phyloP scores from a whole-genome alignment of 2,888 invertebrate species.

The Dermolepida albohirtum region DNA sequence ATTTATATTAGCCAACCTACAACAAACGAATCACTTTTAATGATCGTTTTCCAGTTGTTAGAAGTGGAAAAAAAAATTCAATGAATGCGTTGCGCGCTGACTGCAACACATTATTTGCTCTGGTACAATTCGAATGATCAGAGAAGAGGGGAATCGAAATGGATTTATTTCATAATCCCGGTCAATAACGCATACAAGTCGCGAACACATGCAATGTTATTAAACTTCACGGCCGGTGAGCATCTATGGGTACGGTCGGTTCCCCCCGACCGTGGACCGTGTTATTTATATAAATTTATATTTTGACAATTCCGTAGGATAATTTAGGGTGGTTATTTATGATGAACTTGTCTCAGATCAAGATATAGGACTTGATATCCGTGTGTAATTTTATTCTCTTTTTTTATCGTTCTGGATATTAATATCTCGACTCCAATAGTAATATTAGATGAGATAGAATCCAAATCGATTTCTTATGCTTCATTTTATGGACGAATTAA shows the following conservation, averaged over 20 bases:
- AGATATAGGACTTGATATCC: too few relatives aligned
- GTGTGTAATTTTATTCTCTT: too few relatives aligned
- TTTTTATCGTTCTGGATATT: too few relatives aligned
- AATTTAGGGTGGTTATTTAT: conserved; percentile 64
- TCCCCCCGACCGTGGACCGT: conserved; percentile 60
- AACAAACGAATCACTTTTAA: too few relatives aligned
- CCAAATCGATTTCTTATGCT: too few relatives aligned
- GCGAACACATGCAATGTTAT: conserved; percentile 63
- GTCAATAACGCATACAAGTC: conserved; percentile 58
- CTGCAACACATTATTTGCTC: not conserved
- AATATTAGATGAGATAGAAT: too few relatives aligned
- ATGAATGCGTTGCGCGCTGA: too few relatives aligned
- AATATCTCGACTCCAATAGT: too few relatives aligned
- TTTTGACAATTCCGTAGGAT: conserved; percentile 65
- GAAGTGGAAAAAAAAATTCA: too few relatives aligned
- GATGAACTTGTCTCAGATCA: conserved; percentile 30
- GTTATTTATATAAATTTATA: conserved; percentile 66
- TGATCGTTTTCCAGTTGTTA: too few relatives aligned
- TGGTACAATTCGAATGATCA: conserved; percentile 4
- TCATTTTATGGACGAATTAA: too few relatives aligned
- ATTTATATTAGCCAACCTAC: too few relatives aligned
- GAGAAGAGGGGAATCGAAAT: conserved; percentile 40
- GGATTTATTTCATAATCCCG: conserved; percentile 50
- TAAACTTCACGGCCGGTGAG: conserved; percentile 62
- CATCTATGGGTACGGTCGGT: conserved; percentile 54